phyloP scores from a whole-genome alignment of 2,797 vertebrate genomes.

The Pristis pectinata region DNA sequence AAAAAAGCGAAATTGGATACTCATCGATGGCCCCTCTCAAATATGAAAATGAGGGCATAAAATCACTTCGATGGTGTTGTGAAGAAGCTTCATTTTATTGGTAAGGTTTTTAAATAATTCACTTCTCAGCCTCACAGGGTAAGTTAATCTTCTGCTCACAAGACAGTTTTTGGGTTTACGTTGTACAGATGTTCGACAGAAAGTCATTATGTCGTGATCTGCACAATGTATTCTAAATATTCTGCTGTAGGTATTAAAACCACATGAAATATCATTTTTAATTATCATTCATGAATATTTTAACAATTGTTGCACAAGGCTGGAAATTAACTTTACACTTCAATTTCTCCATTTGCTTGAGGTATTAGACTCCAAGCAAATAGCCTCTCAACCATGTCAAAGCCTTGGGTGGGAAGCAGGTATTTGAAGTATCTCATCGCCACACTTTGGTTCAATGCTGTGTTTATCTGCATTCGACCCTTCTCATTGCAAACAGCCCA shows the following conservation, averaged over 20 bases:
- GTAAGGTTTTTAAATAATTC: constrained; percentile 11
- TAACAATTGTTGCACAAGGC: background rate
- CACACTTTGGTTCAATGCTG: background rate
- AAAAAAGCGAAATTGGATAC: background rate
- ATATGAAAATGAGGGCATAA: background rate
- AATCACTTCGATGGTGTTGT: background rate
- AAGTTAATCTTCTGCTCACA: constrained; percentile 19
- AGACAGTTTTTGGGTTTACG: background rate
- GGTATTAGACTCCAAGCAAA: background rate
- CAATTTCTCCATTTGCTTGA: background rate
- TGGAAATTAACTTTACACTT: background rate
- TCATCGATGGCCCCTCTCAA: background rate
- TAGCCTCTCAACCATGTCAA: background rate
- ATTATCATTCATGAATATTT: constrained; percentile 27
- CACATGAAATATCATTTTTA: constrained; percentile 26
- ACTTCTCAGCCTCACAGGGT: no score
- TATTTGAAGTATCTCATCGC: background rate
- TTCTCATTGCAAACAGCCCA: background rate
- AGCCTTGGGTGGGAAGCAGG: background rate
- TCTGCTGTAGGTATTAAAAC: background rate
- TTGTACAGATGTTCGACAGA: constrained; percentile 18
- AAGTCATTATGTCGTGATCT: constrained; percentile 20
- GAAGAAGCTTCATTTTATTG: background rate
- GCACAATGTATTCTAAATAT: constrained; percentile 23
- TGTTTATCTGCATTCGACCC: background rate